Percentiles rank a stretch among this genome's conserved stretches.
Conservation (phyloP, 2,888 invertebrate genomes). For the Incurvaria masculella region DNA sequence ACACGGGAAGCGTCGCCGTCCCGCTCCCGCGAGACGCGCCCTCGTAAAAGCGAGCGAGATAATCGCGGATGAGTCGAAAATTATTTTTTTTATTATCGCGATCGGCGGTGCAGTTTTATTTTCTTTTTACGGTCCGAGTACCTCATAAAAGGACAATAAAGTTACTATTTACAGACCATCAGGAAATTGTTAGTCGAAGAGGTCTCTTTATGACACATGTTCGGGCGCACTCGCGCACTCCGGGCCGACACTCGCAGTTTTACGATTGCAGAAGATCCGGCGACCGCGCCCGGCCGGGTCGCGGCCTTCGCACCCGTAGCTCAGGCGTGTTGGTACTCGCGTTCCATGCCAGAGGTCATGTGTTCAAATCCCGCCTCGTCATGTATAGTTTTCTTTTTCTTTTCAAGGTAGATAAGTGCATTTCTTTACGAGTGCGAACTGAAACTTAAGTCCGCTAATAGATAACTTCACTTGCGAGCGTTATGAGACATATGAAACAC, state of each 20-base stretch:
- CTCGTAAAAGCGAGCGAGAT: conserved; percentile 48
- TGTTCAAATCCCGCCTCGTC: no score
- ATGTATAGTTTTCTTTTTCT: no score
- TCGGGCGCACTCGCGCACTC: conserved; percentile 35
- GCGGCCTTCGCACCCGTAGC: no score
- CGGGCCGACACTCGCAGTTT: conserved; percentile 40
- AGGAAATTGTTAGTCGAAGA: conserved; percentile 58
- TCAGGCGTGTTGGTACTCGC: no score
- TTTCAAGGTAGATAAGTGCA: no score
- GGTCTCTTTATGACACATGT: conserved; percentile 57
- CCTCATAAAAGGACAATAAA: conserved; percentile 60
- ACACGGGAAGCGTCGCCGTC: conserved; percentile 39
- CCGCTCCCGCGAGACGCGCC: conserved; percentile 26
- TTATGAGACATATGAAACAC: no score
- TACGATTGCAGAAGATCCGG: conserved; percentile 31
- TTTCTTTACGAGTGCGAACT: no score
- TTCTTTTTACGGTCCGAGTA: conserved; percentile 60
- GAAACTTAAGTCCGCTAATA: no score
- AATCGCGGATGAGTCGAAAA: conserved; percentile 56
- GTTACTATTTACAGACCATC: conserved; percentile 60
- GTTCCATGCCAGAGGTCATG: no score
- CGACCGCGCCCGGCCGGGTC: no score
- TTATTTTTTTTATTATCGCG: conserved; percentile 59
- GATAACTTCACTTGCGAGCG: no score
- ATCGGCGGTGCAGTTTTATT: conserved; percentile 60